These are phyloP conservation scores for Palythoa grandiflora DNA, from an alignment of 92 coral and sea anemone genomes.

Conservation along the genomic window DNA sequence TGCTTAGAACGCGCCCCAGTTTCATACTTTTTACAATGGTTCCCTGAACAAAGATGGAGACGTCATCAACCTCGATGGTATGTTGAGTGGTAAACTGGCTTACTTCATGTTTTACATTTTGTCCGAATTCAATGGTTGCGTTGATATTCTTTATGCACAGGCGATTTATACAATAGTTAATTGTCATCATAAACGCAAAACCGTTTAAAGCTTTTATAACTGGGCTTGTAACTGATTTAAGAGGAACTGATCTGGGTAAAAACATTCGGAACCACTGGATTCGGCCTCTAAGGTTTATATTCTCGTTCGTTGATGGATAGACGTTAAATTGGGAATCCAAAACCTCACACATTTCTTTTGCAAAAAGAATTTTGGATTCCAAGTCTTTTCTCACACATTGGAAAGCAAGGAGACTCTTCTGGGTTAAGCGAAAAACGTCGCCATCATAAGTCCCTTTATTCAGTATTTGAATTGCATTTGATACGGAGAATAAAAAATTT, in stretches of 20 bases:
- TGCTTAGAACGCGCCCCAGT: not conserved
- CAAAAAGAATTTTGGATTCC: not conserved
- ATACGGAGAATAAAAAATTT: not conserved
- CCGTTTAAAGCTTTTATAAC: not conserved
- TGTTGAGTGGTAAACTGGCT: not conserved
- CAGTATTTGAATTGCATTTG: not conserved
- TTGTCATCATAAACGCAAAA: not conserved
- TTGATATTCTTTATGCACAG: not conserved
- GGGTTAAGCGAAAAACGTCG: not conserved
- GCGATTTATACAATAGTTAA: not conserved
- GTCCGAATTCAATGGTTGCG: not conserved
- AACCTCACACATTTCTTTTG: not conserved
- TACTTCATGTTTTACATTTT: not conserved
- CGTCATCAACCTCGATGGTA: not conserved
- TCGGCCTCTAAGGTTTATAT: not conserved
- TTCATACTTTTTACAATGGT: not conserved
- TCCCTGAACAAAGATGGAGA: not conserved
- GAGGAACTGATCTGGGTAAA: not conserved
- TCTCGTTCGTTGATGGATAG: not conserved
- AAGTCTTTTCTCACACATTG: not conserved
- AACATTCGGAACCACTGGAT: not conserved
- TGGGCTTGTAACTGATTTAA: not conserved
- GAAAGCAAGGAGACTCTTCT: not conserved
- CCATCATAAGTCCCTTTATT: not conserved
- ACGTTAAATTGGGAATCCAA: not conserved